Evolutionary conservation across 2,888 invertebrate species (phyloP), one percentile per base, ranked within the genome.

Genomic region (Himalopsyche anomala): DNA sequence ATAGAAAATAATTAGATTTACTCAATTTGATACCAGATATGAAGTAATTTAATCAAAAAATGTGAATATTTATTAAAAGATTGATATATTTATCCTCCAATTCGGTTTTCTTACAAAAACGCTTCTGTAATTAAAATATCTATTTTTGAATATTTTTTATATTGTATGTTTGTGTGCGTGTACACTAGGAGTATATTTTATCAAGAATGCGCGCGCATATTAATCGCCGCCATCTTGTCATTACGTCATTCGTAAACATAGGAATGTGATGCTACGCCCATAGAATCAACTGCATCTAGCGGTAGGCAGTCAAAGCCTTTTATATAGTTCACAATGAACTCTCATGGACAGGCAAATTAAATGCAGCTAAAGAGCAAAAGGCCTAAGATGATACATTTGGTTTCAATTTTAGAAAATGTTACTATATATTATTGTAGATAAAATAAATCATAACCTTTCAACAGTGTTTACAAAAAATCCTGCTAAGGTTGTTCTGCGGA

Each of bases 181-280:
- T 69, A 69, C 36, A 74, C 15, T 74, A 38, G 28, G 5, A 74
- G 74, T 74, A 36, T 74, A 74, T 74, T 74, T 74, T 74, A 74
- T 74, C 74, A 74, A 82, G 55, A 80, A 82, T 86, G 84, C 84
- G 84, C 81, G 84, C 86, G 84, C 86, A 85, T 80, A 85, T 80
- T 28, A 85, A 80, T 85, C 80, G 85, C 56, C 87, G 87, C 87
- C 87, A 87, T 87, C 82, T 87, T 87, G 85, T 38, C 19, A 91
- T 92, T 91, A 91, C 91, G 91, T 91, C 91, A 91, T 90, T 90
- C 89, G 90, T 91, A 91, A 91, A 91, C 90, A 91, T 91, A 91
- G 91, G 89, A 89, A 90, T 91, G 90, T 85, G 88, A 85, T 81
- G 86, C 88, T 84, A 87, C 87, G 86, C 87, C 87, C 87, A 85